Conservation (phyloP, 2,113 vertebrate genomes). For the Cryptomyrus ogoouensis region DNA sequence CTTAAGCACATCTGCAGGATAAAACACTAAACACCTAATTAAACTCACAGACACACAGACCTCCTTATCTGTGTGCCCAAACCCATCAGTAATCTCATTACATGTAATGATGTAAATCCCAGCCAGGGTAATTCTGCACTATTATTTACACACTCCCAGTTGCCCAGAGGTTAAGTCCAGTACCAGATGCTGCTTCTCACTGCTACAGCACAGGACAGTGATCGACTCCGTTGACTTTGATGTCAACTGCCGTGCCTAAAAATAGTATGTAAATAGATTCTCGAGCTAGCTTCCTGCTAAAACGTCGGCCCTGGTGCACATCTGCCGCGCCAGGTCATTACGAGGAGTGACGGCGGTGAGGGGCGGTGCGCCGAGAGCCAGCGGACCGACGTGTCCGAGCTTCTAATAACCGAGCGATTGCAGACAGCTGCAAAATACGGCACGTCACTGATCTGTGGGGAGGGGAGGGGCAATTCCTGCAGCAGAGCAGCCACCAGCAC, state of each 20-base stretch:
- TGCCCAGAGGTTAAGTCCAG: background rate
- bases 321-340: background rate
- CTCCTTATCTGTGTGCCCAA: background rate
- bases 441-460: background rate
- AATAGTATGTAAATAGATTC: background rate
- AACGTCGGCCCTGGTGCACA: background rate
- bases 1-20: background rate
- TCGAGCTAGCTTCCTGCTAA: background rate
- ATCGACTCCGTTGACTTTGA: background rate
- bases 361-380: background rate
- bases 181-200: background rate
- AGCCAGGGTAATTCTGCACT: background rate
- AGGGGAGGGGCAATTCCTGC: background rate
- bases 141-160: background rate
- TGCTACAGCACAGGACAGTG: background rate
- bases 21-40: background rate
- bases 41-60: background rate
- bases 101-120: background rate
- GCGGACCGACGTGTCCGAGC: background rate
- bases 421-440: background rate
- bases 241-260: background rate
- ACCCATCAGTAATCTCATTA: background rate
- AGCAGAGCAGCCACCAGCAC: background rate
- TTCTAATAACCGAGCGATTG: background rate
- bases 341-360: background rate